Percentiles rank a stretch among this genome's conserved stretches.
These are phyloP conservation scores for Babylonia areolata DNA, from an alignment of 1,140 invertebrate species.

Conservation along the genomic window DNA sequence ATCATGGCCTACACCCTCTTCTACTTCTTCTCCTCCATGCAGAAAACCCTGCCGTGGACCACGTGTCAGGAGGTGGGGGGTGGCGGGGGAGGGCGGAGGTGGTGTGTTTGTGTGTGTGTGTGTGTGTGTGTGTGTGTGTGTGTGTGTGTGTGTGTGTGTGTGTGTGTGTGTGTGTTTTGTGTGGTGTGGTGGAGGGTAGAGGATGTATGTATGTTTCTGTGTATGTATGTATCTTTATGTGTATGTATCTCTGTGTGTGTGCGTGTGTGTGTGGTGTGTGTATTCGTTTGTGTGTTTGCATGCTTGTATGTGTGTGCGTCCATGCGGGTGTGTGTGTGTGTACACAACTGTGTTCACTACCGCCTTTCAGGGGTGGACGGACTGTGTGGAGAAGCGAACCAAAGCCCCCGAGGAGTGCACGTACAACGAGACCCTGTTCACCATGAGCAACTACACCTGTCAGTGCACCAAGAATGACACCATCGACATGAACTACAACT, in stretches of 20 bases:
- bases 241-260: no score
- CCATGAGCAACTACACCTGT: conserved; percentile 43
- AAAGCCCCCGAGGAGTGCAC: conserved; percentile 43
- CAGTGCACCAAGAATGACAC: conserved; percentile 46
- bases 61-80: conserved; percentile 72
- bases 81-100: neutral
- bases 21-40: conserved; percentile 75
- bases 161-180: neutral
- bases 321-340: neutral
- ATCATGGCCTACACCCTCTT: conserved; percentile 76
- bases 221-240: no score
- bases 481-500: conserved; percentile 14
- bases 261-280: no score
- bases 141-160: neutral
- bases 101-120: neutral
- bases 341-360: neutral
- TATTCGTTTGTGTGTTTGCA: no score
- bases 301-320: no score
- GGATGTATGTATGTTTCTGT: no score
- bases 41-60: conserved; percentile 76
- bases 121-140: conserved; percentile 45
- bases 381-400: conserved; percentile 31
- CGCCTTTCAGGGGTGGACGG: conserved; percentile 43
- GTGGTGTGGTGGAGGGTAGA: neutral
- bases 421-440: conserved; percentile 46